Conservation (phyloP, 2,888 invertebrate genomes). For the Megastigmus dorsalis region DNA sequence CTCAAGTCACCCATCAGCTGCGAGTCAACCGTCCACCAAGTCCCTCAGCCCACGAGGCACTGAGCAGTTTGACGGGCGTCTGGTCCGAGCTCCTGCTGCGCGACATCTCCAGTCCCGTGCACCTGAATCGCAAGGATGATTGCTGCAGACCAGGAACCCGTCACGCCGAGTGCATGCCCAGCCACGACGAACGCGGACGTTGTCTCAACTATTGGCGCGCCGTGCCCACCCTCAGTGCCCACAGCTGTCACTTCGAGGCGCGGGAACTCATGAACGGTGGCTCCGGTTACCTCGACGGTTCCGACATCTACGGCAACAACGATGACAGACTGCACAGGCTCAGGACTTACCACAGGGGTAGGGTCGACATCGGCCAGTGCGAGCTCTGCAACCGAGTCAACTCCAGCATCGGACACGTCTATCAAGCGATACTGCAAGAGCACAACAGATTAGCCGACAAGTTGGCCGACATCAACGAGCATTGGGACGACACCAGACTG, state of each 20-base stretch:
- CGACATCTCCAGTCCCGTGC: constrained; percentile 83
- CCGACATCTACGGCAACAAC: constrained; percentile 87
- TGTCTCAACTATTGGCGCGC: constrained; percentile 84
- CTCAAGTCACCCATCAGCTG: constrained; percentile 78
- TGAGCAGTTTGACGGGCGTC: constrained; percentile 85
- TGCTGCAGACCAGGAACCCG: constrained; percentile 66
- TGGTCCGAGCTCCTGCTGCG: constrained; percentile 87
- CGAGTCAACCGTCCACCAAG: constrained; percentile 64
- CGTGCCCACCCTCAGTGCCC: constrained; percentile 76
- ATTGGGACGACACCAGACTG: constrained; percentile 86
- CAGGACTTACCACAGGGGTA: constrained; percentile 83
- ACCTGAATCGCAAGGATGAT: constrained; percentile 71
- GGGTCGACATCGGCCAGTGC: constrained; percentile 82
- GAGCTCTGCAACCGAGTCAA: constrained; percentile 78
- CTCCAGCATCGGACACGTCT: constrained; percentile 50
- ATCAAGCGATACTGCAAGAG: constrained; percentile 79
- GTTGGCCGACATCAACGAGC: constrained; percentile 82
- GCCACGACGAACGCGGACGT: constrained; percentile 63
- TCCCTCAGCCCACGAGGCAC: constrained; percentile 81
- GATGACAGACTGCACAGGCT: constrained; percentile 82
- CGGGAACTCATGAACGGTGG: constrained; percentile 91
- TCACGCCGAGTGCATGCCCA: constrained; percentile 78
- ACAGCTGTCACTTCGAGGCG: constrained; percentile 75
- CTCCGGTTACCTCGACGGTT: constrained; percentile 88
- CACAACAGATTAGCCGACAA: constrained; percentile 87